A percentile compares a stretch with the other conserved stretches of the same genome.
Conservation (phyloP, 2,113 vertebrate species). For the Cebus imitator region DNA sequence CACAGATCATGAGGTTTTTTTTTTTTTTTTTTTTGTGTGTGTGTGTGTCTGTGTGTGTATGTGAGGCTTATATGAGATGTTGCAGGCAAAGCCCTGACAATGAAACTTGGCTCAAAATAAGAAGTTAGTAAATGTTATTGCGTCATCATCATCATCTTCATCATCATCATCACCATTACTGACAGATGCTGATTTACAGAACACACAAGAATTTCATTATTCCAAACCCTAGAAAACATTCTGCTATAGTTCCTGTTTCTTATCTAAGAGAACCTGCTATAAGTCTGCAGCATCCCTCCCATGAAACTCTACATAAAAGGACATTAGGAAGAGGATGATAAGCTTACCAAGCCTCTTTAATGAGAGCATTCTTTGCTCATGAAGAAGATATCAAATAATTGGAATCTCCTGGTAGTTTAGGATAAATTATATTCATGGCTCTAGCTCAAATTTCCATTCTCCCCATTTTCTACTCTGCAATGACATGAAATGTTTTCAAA, state of each 20-base stretch:
- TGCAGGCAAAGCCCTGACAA: neutral
- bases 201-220: neutral
- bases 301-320: neutral
- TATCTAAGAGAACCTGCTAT: neutral
- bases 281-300: neutral
- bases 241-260: neutral
- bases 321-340: neutral
- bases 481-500: neutral
- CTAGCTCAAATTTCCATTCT: slow-evolving; percentile 11
- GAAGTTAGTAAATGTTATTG: neutral
- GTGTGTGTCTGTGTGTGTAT: neutral
- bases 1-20: neutral
- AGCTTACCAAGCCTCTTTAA: neutral
- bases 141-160: no score
- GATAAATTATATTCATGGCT: neutral
- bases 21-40: neutral
- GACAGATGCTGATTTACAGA: neutral
- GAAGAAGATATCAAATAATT: neutral
- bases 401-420: neutral
- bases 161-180: neutral
- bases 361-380: neutral
- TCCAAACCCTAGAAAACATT: neutral
- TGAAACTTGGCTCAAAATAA: neutral
- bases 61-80: neutral
- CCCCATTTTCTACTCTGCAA: neutral